Percentiles rank a stretch among this genome's conserved stretches.
phyloP scores from a whole-genome alignment of 1,140 invertebrate species.

The Bombus sibiricus region DNA sequence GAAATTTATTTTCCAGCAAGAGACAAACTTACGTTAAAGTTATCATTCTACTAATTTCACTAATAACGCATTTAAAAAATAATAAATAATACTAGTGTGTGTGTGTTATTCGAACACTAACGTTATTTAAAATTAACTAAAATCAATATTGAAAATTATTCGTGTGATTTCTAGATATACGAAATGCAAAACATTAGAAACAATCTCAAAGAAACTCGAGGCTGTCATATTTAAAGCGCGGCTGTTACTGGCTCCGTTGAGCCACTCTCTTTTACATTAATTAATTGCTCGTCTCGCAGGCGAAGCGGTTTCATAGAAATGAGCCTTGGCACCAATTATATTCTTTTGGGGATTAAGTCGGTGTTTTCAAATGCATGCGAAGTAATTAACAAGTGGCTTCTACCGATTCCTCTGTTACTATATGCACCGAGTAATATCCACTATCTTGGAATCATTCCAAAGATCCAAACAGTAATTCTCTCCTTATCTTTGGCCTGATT shows the following conservation, averaged over 20 bases:
- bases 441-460: constrained; percentile 69
- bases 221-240: not conserved
- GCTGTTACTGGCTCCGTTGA: constrained; percentile 1
- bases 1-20: not conserved
- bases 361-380: constrained; percentile 55
- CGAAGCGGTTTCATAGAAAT: constrained; percentile 8
- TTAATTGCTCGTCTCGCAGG: constrained; percentile 46
- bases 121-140: too few relatives aligned
- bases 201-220: not conserved
- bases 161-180: not conserved
- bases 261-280: constrained; percentile 39
- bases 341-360: constrained; percentile 44
- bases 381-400: constrained; percentile 71
- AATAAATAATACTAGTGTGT: too few relatives aligned
- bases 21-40: not conserved
- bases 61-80: not conserved
- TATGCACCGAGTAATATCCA: constrained; percentile 31
- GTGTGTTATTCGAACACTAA: too few relatives aligned
- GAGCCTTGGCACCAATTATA: constrained; percentile 38
- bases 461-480: constrained; percentile 20
- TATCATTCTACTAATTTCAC: not conserved
- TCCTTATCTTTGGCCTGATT: constrained; percentile 42
- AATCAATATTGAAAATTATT: not conserved
- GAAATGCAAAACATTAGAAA: not conserved
- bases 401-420: constrained; percentile 43